Evolutionary conservation across 1,140 invertebrate species (phyloP).

Genomic region (Drosophila parvula): DNA sequence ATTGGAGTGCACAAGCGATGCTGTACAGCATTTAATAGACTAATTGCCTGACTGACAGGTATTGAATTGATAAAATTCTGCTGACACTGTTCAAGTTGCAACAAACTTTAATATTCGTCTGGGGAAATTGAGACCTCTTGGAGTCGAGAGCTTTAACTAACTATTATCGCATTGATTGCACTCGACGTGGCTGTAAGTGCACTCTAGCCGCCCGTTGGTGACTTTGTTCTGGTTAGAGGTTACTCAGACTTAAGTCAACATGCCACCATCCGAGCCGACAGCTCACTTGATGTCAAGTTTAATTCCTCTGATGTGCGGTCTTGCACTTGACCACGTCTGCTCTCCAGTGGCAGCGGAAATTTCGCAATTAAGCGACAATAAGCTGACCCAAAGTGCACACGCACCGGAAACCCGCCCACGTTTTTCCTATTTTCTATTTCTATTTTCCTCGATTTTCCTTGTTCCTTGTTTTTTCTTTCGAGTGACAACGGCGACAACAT

Average conservation of each 20-base stretch:
- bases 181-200: constrained; percentile 26
- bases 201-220: constrained; percentile 10
- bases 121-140: background rate
- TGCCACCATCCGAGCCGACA: background rate
- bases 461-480: background rate
- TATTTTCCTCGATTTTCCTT: background rate
- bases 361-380: constrained; percentile 71
- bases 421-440: constrained; percentile 45
- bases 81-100: constrained; percentile 1
- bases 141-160: background rate
- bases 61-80: constrained; percentile 5
- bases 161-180: constrained; percentile 25
- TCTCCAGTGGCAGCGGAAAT: constrained; percentile 39
- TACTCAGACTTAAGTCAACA: constrained; percentile 27
- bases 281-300: constrained; percentile 43
- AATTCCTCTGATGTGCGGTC: constrained; percentile 31
- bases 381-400: constrained; percentile 65
- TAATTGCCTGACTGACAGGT: constrained; percentile 10
- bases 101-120: background rate
- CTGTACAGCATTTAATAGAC: background rate
- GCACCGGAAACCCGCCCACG: constrained; percentile 26
- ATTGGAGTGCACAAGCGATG: background rate
- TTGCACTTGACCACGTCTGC: constrained; percentile 32
- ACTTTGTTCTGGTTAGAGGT: constrained; percentile 19
- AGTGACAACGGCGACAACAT: constrained; percentile 43